Base-by-base conservation (phyloP, 2,113 vertebrate species). In the Mormyrus lacerda region DNA sequence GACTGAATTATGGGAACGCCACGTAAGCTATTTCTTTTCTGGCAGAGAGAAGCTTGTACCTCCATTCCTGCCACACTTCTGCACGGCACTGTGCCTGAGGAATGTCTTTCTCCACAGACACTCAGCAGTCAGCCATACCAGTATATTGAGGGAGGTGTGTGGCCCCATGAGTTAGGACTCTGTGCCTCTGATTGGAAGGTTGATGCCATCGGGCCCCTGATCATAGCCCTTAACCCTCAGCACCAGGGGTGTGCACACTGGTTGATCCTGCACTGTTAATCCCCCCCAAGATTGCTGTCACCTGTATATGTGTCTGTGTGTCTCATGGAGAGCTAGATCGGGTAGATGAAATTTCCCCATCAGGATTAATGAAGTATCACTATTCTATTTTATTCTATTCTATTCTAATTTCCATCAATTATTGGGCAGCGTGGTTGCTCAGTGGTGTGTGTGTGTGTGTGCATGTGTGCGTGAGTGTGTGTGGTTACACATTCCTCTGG, bases 11-110 rank as follows among this genome's bases (percentile, higher is more conserved):
- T 45, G 44, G 15, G 19, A 24, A 17, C 47, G 42, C 6, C 35
- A 58, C 17, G 3, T 89, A 44, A 55, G 21, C 50, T 42, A 2
- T 13, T 27, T 35, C 65, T 13, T 11, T 27, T 73, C 65, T 35
- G 11, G 31, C 35, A 42, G 31, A 42, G 19, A 24, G 4, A 10
- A 13, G 21, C 31, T 89, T 83, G 61, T 89, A 39, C 21, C 4
- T 48, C 84, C 88, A 48, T 85, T 53, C 53, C 42, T 89, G 79
- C 82, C 79, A 48, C 51, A 61, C 51, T 47, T 85, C 51, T 65
- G 21, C 42, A n/a, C 24, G 58, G 21, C 51, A 6, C 79, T 96
- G 93, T 95, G 95, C 94, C 89, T 97, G 61, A 96, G 94, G 96
- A 97, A 97, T 97, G 95, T 96, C 93, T 87, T 48, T 53, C 89